Evolutionary conservation across 2,113 vertebrate species (phyloP), one percentile per base, ranked within the genome.

Genomic region (Edolisoma coerulescens): DNA sequence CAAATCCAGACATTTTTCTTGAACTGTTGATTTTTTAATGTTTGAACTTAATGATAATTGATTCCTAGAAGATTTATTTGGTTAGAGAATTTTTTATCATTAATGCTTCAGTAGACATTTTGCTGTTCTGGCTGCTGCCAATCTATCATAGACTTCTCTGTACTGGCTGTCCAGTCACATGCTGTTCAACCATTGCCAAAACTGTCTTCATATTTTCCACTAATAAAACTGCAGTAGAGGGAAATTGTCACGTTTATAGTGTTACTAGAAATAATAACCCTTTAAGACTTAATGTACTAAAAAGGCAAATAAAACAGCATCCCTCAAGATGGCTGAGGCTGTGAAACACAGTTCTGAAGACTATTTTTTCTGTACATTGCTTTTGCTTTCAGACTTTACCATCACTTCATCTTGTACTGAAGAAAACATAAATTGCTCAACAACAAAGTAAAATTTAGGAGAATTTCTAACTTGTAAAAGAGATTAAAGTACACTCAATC

Each of bases 351-450:
- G 30, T 49, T 93, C 50, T 84, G 71, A 88, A 76, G n/a, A 27
- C 16, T 67, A 4, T 28, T 86, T 90, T 78, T 91, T 61, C 14
- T 75, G 57, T 95, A 83, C n/a, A n/a, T 69, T 88, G 67, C 22
- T 67, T 19, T 84, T 93, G 20, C 57, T 93, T 52, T 91, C 35
- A 64, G 74, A 78, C n/a, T 54, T 75, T 71, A 24, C 11, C 26
- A 21, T 91, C 28, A 73, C 24, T 94, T 94, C 28, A 61, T 32
- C 44, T 86, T 71, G 17, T 84, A 23, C 63, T 93, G 77, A 84
- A 85, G 69, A 86, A 93, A 87, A 86, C 14, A 53, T 37, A 81
- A 92, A 79, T 81, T 76, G 59, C 68, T 93, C n/a, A 93, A 70
- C 28, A 74, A 24, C 26, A 87, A 75, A 78, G 77, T 57, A 84